A percentile compares a stretch with the other conserved stretches of the same genome.
Conservation (phyloP, 2,113 vertebrate species). For the Corapipo altera region DNA sequence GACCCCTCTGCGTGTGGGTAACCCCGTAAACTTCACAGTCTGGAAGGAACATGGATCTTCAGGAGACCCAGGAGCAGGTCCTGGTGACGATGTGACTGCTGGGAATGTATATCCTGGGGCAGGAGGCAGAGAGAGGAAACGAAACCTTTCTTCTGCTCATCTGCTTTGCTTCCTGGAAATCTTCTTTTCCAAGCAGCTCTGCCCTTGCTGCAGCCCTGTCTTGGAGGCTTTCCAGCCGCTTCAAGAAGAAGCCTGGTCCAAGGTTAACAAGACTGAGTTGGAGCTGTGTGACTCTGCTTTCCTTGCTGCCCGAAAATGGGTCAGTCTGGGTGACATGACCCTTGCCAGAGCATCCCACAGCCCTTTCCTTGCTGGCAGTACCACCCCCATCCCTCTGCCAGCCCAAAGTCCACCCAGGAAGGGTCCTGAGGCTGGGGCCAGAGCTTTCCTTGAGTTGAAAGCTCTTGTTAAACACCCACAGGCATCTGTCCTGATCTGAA, state of each 20-base stretch:
- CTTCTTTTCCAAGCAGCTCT: not conserved
- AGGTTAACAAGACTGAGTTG: not conserved
- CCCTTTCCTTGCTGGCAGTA: not conserved
- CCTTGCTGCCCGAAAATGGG: not conserved
- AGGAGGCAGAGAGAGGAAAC: not conserved
- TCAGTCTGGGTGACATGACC: not conserved
- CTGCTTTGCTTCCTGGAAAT: not conserved
- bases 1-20: not conserved
- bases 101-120: not conserved
- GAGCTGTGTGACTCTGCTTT: not conserved
- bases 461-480: not conserved
- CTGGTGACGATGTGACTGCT: not conserved
- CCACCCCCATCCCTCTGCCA: not conserved
- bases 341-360: not conserved
- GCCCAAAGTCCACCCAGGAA: not conserved
- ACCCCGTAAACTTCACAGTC: not conserved
- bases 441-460: not conserved
- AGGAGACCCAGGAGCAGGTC: not conserved
- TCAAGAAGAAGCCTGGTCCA: fast-evolving
- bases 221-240: not conserved
- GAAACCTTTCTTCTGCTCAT: not conserved
- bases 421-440: not conserved
- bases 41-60: not conserved
- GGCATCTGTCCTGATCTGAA: not conserved
- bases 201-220: not conserved